Base-by-base conservation (phyloP, 2,797 vertebrate genomes). In the Malacoraja senta region DNA sequence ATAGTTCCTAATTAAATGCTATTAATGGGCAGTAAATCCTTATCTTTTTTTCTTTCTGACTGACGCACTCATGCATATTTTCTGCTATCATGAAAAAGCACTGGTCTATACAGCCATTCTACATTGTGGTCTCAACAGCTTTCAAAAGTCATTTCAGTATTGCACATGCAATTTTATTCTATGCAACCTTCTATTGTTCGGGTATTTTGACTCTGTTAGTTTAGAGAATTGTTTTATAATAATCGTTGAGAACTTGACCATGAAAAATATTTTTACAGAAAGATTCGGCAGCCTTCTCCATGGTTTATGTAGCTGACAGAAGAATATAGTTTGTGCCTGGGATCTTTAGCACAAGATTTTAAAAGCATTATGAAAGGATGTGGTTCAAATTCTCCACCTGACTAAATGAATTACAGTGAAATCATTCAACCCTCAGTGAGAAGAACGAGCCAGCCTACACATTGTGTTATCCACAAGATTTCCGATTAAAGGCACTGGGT, bases 1-100 rank as follows among this genome's bases (percentile, higher is more conserved):
- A 58, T 74, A 74, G 38, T 76, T 92, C 53, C 90, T 76, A 92
- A 92, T 92, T 92, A 92, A 92, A 92, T 92, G 90, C 68, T 92
- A 92, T 76, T 92, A 92, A 21, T 92, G 38, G 38, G 21, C 44
- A 92, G 24, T 32, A 76, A 44, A 92, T 92, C 68, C 29, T 53
- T 38, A 0, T 38, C 71, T 76, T 92, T 53, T 53, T 68, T 74
- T 74, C 68, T 76, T 38, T 74, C 4, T 76, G 90, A 74, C n/a
- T 35, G 71, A 76, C 38, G 74, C 13, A 4, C 53, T 35, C 44
- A 76, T 53, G 44, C 90, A 91, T 21, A 92, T 53, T 17, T 26
- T 58, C 21, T 76, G 68, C 44, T 76, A 92, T 92, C 19, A 74
- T 38, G 35, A 35, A 76, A 91, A 92, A 76, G 10, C 53, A 58